Base-by-base conservation (phyloP, 2,797 vertebrate genomes). In the Dendrocincla tyrannina region DNA sequence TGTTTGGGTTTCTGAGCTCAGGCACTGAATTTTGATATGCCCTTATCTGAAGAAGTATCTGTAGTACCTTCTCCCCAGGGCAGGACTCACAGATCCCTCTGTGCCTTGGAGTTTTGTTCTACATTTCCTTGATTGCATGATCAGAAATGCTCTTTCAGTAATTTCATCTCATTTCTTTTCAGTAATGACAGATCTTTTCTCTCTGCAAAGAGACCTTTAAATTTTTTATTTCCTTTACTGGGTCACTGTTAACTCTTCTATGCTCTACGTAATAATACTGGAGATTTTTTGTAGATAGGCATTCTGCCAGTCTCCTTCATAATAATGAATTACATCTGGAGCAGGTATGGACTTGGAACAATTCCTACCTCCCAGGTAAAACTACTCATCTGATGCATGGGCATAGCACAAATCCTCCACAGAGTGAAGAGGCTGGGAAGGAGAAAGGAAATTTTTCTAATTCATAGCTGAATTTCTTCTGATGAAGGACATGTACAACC, bases 341-440 rank as follows among this genome's bases (percentile, higher is more conserved):
- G 70, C 88, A 96, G 94, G 89, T 95, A 86, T 56, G 70, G 67
- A 85, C 92, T 91, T 97, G 96, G 95, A 95, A 85, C 77, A 79
- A n/a, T 93, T 96, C 91, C 93, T 94, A 94, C 95, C 94, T 96
- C 95, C 94, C 95, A 96, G 93, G 92, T 96, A 78, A 97, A 85
- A 89, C 68, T 94, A 52, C 72, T 94, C 87, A 85, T 64, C 89
- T 63, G 67, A 25, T 91, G 77, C 83, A 85, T 3, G 78, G 58
- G 35, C 89, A 33, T 55, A 52, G 66, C 35, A 11, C 5, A 76
- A 75, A 55, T 83, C 62, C 92, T 91, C 85, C 58, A 62, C 46
- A 62, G 39, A 33, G 37, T 77, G 78, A 80, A 50, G 24, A 49
- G 76, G 11, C 66, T 89, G 72, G 73, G 89, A 92, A 92, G 76